These are phyloP conservation scores for Pangasianodon gigas DNA, from an alignment of 2,113 vertebrate genomes.

Conservation along the genomic window DNA sequence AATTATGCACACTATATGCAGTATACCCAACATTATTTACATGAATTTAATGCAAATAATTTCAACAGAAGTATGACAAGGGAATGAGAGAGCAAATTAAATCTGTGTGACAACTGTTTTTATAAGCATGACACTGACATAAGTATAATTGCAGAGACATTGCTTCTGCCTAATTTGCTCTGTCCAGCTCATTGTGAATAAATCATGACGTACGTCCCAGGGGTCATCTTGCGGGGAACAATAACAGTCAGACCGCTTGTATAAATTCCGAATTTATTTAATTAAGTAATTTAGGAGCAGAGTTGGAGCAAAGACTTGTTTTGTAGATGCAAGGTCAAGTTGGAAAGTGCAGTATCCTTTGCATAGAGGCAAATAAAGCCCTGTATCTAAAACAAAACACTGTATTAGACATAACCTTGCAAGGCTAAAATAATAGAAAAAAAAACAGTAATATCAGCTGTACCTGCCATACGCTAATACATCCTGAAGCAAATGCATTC, in stretches of 20 bases:
- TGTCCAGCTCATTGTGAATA: conserved; percentile 49
- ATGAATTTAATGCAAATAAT: too few relatives aligned
- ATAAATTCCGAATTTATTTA: conserved; percentile 10
- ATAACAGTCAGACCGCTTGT: conserved; percentile 45
- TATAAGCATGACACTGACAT: conserved; percentile 3
- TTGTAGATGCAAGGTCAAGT: conserved; percentile 66
- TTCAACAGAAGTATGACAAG: too few relatives aligned
- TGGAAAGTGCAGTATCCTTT: conserved; percentile 38
- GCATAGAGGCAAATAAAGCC: not conserved
- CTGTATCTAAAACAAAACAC: conserved; percentile 23
- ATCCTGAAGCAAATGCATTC: too few relatives aligned
- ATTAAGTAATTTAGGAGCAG: conserved; percentile 41
- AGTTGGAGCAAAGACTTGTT: conserved; percentile 51
- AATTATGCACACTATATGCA: too few relatives aligned
- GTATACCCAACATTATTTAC: too few relatives aligned
- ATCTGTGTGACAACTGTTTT: conserved; percentile 1
- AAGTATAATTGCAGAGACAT: too few relatives aligned
- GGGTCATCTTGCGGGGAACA: conserved; percentile 67
- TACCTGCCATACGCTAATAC: too few relatives aligned
- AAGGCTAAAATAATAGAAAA: conserved; percentile 10
- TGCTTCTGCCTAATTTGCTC: conserved; percentile 43
- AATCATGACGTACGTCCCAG: conserved; percentile 47
- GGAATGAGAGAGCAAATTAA: not conserved
- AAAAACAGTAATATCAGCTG: not conserved
- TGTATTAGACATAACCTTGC: not conserved